Evolutionary conservation across 2,113 vertebrate species (phyloP).

Genomic region (Neomonachus schauinslandi): DNA sequence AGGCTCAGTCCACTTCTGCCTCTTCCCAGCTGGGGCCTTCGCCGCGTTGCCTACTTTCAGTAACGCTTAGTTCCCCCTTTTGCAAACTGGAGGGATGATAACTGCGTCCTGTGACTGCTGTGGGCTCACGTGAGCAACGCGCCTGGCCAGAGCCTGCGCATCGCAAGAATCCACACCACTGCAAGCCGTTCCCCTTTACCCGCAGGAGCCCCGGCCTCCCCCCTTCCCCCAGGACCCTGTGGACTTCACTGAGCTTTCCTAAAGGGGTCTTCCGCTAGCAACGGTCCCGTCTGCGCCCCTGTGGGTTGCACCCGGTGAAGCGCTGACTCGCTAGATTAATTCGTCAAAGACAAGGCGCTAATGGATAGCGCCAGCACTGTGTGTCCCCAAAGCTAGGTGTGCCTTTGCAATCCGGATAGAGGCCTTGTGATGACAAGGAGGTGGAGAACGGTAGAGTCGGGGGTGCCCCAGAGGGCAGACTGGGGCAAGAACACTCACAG

Average conservation of each 20-base stretch:
- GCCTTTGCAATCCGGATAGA: fast-evolving
- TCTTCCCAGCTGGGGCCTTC: too few relatives aligned
- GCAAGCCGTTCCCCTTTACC: background rate
- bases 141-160: background rate
- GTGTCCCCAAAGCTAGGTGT: background rate
- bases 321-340: fast-evolving
- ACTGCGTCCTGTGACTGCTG: fast-evolving
- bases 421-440: too few relatives aligned
- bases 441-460: background rate
- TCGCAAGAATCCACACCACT: background rate
- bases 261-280: fast-evolving
- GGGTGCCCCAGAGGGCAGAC: too few relatives aligned
- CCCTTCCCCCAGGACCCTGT: fast-evolving
- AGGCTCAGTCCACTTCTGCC: background rate
- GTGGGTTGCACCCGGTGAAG: fast-evolving
- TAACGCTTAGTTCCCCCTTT: fast-evolving
- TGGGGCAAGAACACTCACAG: fast-evolving
- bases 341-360: background rate
- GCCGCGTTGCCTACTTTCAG: fast-evolving
- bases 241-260: background rate
- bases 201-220: fast-evolving
- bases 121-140: fast-evolving
- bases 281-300: fast-evolving
- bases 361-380: fast-evolving
- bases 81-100: background rate